Evolutionary conservation across 2,888 invertebrate species (phyloP).

Genomic region (Entomobrya multifasciata): DNA sequence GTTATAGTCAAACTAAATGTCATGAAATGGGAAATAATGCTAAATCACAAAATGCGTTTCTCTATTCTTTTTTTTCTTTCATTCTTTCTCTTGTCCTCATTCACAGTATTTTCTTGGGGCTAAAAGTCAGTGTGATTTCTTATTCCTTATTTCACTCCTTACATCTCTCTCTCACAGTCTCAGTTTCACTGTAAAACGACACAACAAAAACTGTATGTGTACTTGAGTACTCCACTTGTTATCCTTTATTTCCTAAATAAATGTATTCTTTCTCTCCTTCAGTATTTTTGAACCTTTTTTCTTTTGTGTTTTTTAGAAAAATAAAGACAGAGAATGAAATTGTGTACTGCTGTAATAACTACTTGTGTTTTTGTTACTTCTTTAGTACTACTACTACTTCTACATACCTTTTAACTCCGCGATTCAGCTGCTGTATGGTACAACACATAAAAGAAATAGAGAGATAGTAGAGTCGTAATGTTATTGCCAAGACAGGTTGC

Average conservation of each 20-base stretch:
- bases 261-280: constrained; percentile 29
- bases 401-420: too few species aligned
- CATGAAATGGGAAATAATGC: constrained; percentile 26
- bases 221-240: constrained; percentile 14
- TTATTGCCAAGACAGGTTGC: constrained; percentile 19
- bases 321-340: constrained; percentile 25
- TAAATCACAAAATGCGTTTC: neutral
- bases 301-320: constrained; percentile 15
- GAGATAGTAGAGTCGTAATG: constrained; percentile 35
- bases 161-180: neutral
- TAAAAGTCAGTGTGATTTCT: constrained; percentile 24
- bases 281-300: neutral
- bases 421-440: neutral
- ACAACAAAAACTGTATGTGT: neutral
- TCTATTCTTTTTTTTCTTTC: neutral
- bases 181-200: neutral
- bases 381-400: neutral
- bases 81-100: neutral
- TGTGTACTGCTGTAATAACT: constrained; percentile 48
- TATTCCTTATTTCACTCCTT: constrained; percentile 12
- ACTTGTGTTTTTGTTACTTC: neutral
- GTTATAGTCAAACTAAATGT: constrained; percentile 4
- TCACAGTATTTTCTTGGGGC: neutral
- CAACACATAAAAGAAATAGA: neutral
- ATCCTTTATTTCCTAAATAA: constrained; percentile 45